Percentiles rank a stretch among this genome's conserved stretches.
These are phyloP conservation scores for Tachystola acroxantha DNA, from an alignment of 2,888 invertebrate species.

Conservation along the genomic window DNA sequence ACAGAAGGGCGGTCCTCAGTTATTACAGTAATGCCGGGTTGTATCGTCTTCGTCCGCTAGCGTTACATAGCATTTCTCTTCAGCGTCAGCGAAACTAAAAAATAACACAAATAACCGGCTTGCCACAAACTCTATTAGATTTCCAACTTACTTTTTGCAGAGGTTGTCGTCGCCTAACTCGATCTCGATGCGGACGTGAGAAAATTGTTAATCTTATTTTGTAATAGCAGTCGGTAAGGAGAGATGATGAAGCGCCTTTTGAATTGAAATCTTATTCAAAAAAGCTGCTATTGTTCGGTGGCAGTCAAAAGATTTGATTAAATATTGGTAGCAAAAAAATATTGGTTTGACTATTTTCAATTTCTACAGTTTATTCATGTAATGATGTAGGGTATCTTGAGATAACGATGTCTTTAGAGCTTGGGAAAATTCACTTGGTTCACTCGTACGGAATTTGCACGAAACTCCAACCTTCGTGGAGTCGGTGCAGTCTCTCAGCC, in stretches of 20 bases:
- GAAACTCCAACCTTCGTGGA: too few relatives aligned
- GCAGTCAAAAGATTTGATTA: slow-evolving; percentile 10
- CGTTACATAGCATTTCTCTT: slow-evolving; percentile 68
- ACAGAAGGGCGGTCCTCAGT: slow-evolving; percentile 67
- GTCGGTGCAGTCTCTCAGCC: too few relatives aligned
- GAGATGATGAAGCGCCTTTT: slow-evolving; percentile 42
- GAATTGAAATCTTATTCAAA: slow-evolving; percentile 39
- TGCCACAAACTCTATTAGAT: slow-evolving; percentile 75
- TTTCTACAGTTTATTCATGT: not conserved
- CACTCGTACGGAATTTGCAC: too few relatives aligned
- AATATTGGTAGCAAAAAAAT: slow-evolving; percentile 3
- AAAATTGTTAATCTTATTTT: slow-evolving; percentile 67
- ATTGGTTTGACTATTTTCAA: not conserved
- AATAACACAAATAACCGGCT: slow-evolving; percentile 69
- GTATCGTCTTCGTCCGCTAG: slow-evolving; percentile 61
- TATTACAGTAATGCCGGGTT: slow-evolving; percentile 74
- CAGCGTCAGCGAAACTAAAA: slow-evolving; percentile 59
- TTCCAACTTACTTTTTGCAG: slow-evolving; percentile 71
- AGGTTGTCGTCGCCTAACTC: slow-evolving; percentile 68
- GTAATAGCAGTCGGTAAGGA: slow-evolving; percentile 47
- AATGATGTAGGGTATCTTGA: too few relatives aligned
- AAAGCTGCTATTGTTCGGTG: slow-evolving; percentile 25
- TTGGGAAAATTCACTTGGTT: too few relatives aligned
- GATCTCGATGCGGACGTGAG: slow-evolving; percentile 70
- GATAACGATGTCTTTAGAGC: too few relatives aligned